These are phyloP conservation scores for Poecilia gillii DNA, from an alignment of 2,797 vertebrate species.

Conservation along the genomic window DNA sequence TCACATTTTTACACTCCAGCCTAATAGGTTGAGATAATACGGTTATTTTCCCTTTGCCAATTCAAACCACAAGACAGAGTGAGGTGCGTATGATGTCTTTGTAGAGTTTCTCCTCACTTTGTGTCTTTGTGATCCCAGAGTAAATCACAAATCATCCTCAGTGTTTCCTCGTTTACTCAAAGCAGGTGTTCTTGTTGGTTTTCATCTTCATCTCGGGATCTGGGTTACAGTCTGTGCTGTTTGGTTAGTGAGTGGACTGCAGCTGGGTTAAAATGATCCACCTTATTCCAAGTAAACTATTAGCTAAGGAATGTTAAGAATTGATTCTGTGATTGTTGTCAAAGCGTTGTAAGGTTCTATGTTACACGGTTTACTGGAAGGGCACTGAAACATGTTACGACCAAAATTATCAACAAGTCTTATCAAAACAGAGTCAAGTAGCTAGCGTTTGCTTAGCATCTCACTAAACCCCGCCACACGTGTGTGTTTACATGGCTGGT, in stretches of 20 bases:
- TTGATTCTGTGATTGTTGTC: not conserved
- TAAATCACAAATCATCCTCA: constrained; percentile 3
- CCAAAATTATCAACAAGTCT: not conserved
- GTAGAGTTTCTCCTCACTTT: not conserved
- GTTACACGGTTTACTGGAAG: not conserved
- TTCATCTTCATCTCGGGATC: not conserved
- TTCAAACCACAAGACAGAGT: not conserved
- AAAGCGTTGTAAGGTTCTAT: not conserved
- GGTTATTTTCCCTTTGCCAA: not conserved
- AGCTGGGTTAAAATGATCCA: not conserved
- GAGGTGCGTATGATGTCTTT: not conserved
- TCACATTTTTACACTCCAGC: not conserved
- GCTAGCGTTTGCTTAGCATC: not conserved
- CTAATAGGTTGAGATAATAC: constrained; percentile 1
- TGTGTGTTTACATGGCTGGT: not conserved
- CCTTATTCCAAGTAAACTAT: not conserved
- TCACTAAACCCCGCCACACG: not conserved
- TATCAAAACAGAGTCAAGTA: not conserved
- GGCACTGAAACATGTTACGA: not conserved
- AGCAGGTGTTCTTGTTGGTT: not conserved
- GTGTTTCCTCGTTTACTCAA: not conserved
- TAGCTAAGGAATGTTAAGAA: not conserved
- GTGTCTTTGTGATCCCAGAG: not conserved
- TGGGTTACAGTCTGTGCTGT: not conserved
- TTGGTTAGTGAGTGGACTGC: not conserved